Conservation (phyloP, 2,113 vertebrate genomes). For the Oreochromis aureus region DNA sequence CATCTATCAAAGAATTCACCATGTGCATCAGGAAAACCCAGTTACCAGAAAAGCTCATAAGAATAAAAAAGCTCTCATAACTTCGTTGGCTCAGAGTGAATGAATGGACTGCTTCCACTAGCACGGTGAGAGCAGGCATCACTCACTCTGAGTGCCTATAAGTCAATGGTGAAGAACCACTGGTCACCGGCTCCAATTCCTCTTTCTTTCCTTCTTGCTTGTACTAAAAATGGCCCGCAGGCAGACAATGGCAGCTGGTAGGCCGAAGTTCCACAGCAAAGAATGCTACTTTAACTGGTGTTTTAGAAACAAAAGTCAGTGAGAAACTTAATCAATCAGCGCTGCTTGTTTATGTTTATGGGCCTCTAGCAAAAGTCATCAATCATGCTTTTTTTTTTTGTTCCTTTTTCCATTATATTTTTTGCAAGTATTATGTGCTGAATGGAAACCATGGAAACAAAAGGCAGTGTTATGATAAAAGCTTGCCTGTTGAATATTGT, state of each 20-base stretch:
- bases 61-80: conserved; percentile 69
- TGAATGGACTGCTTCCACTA: conserved; percentile 48
- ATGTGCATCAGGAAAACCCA: conserved; percentile 57
- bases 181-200: conserved; percentile 60
- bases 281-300: conserved; percentile 57
- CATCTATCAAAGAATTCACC: conserved; percentile 69
- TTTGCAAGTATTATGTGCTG: conserved; percentile 40
- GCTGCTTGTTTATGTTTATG: conserved; percentile 69
- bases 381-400: conserved; percentile 46
- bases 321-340: conserved; percentile 70
- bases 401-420: conserved; percentile 14
- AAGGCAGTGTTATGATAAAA: conserved; percentile 52
- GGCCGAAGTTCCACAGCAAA: conserved; percentile 21
- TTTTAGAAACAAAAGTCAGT: conserved; percentile 68
- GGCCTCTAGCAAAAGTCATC: conserved; percentile 60
- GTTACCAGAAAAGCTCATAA: conserved; percentile 67
- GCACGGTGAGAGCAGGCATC: conserved; percentile 45
- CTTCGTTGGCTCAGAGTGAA: conserved; percentile 55
- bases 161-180: conserved; percentile 61
- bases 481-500: conserved; percentile 57
- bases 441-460: conserved; percentile 57
- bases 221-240: conserved; percentile 49
- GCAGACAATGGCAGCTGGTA: conserved; percentile 40
- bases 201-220: conserved; percentile 34
- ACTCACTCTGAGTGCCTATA: conserved; percentile 65